Conservation (phyloP, 2,113 vertebrate species). For the Vulpes ferrilata region DNA sequence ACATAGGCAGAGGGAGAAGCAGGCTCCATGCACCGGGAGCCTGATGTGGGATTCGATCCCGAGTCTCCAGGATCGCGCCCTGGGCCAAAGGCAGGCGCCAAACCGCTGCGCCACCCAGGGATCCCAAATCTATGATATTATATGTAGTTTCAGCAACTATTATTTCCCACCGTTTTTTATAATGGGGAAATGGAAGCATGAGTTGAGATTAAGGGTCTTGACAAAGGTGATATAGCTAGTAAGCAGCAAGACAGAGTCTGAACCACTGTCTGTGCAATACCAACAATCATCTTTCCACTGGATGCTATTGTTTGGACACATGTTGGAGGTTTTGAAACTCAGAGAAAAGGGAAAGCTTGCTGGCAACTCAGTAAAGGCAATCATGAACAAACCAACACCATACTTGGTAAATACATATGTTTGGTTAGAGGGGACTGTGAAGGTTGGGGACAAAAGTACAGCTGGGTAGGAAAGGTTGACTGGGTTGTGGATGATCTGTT, state of each 20-base stretch:
- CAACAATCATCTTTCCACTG: not conserved
- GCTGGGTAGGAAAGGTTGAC: not conserved
- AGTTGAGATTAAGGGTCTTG: not conserved
- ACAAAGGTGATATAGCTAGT: not conserved
- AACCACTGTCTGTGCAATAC: not conserved
- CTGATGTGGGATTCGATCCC: no score
- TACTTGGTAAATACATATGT: not conserved
- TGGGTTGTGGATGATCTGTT: not conserved
- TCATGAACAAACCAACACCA: slow-evolving; percentile 28
- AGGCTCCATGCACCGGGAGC: no score
- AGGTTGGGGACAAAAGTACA: not conserved
- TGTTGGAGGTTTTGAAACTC: not conserved
- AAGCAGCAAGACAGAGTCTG: not conserved
- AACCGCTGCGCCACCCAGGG: no score
- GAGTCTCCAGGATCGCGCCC: no score
- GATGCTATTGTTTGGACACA: slow-evolving; percentile 5
- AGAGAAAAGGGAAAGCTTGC: slow-evolving; percentile 43
- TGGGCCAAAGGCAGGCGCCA: no score
- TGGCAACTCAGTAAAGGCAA: slow-evolving; percentile 35
- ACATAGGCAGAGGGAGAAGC: no score
- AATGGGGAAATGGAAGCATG: not conserved
- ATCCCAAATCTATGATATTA: not conserved
- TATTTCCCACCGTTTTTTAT: not conserved
- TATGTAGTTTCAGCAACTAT: not conserved
- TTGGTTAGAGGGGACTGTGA: not conserved